A percentile compares a stretch with the other conserved stretches of the same genome.
These are phyloP conservation scores for Rhodinocichla rosea DNA, from an alignment of 2,113 vertebrate species.

Conservation along the genomic window DNA sequence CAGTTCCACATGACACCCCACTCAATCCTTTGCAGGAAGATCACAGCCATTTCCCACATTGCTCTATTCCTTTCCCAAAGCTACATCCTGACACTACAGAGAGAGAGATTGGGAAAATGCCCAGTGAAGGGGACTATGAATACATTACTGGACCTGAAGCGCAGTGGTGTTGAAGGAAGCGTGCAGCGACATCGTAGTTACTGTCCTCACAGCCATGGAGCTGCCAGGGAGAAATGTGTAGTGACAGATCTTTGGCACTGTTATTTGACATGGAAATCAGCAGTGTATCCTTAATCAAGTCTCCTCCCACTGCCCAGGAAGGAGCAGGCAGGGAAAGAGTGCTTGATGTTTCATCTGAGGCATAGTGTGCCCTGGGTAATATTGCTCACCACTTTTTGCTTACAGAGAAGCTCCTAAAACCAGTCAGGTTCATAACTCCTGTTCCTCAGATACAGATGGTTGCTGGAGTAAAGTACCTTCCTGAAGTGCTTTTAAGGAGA, in stretches of 20 bases:
- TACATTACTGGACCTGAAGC: neutral
- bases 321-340: neutral
- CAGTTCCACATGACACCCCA: neutral
- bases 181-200: fast-evolving
- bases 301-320: neutral
- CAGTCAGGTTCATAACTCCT: neutral
- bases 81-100: neutral
- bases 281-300: neutral
- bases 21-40: neutral
- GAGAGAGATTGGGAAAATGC: neutral
- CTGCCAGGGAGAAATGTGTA: neutral
- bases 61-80: neutral
- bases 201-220: neutral
- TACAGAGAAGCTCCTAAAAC: neutral
- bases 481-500: neutral
- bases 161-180: neutral
- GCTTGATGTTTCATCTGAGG: neutral
- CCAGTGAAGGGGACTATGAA: neutral
- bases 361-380: too few species aligned
- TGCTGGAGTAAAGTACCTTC: neutral
- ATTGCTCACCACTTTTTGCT: neutral
- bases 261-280: neutral
- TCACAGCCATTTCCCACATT: neutral
- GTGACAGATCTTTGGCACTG: neutral
- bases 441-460: neutral